Percentiles rank a stretch among this genome's conserved stretches.
Conservation (phyloP, 2,113 vertebrate genomes). For the Holacanthus passer region DNA sequence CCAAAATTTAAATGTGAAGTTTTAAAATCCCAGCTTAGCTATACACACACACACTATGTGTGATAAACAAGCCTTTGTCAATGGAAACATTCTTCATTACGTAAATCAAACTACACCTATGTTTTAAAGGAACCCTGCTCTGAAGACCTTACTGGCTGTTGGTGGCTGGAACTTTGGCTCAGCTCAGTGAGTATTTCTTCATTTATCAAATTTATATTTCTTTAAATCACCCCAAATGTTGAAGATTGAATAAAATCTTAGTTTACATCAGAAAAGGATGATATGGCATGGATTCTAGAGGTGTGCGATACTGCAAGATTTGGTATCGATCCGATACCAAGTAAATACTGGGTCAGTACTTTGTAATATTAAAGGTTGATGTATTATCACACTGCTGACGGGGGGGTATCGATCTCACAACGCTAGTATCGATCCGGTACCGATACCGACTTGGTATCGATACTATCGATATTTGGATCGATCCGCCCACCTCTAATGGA, state of each 20-base stretch:
- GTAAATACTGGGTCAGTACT: too few relatives aligned
- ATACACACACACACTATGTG: background rate
- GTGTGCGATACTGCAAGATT: too few relatives aligned
- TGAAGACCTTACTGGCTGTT: slow-evolving; percentile 26
- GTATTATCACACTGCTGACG: too few relatives aligned
- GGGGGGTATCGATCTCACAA: too few relatives aligned
- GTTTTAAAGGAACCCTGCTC: slow-evolving; percentile 2
- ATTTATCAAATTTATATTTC: background rate
- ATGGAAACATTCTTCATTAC: background rate
- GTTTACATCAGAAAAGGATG: background rate
- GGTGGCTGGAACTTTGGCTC: slow-evolving; percentile 26
- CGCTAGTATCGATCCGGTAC: too few relatives aligned
- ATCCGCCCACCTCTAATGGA: too few relatives aligned
- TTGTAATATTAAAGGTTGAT: too few relatives aligned
- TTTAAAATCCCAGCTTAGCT: background rate
- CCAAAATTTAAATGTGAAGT: background rate
- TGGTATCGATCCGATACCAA: too few relatives aligned
- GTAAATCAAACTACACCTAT: background rate
- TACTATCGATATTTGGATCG: too few relatives aligned
- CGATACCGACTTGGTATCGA: too few relatives aligned
- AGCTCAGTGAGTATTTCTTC: background rate
- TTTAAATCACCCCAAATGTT: background rate
- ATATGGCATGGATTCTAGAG: background rate
- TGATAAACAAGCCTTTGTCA: background rate
- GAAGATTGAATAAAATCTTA: background rate